Base-by-base conservation (phyloP, 2,113 vertebrate genomes). In the Protobothrops flavoviridis region DNA sequence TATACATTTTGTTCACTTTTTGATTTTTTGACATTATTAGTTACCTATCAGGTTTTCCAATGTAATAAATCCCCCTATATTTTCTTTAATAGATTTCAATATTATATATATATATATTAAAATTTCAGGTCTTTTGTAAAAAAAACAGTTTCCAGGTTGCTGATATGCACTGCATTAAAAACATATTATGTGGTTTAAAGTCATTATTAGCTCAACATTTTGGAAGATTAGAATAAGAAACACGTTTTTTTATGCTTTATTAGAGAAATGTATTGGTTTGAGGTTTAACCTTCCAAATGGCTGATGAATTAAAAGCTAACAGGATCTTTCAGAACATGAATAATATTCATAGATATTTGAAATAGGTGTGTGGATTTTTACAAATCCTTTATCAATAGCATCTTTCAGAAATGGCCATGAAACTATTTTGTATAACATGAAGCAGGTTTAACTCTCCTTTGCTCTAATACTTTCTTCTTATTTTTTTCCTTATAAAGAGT, bases 51-150 rank as follows among this genome's bases (percentile, higher is more conserved):
- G 97, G 95, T 93, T 59, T 91, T 43, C 21, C 15, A 81, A 93
- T 94, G 95, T 95, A 98, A 98, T 97, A 97, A 97, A 97, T 98
- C 97, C 94, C 87, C 93, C 94, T 95, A 97, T 97, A 91, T 93
- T 96, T 95, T 94, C 95, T 93, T 93, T 97, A 96, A 97, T 95
- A 98, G 96, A 97, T 97, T 97, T 97, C 96, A 95, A 98, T 98
- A 48, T 98, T n/a, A n/a, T n/a, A n/a, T n/a, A n/a, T n/a, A 98
- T 98, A 98, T 97, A 98, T 98, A 98, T 98, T 98, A 98, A 96
- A 97, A 97, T 98, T 96, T 97, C 94, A 90, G 5, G 93, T 92
- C 87, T 94, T 91, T 48, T 61, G 24, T 45, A 12, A 61, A 93
- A 95, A 24, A 56, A 56, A 57, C 97, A 94, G 95, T 97, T 97